These are phyloP conservation scores for Daboia siamensis DNA, from an alignment of 2,113 vertebrate genomes.

Conservation along the genomic window DNA sequence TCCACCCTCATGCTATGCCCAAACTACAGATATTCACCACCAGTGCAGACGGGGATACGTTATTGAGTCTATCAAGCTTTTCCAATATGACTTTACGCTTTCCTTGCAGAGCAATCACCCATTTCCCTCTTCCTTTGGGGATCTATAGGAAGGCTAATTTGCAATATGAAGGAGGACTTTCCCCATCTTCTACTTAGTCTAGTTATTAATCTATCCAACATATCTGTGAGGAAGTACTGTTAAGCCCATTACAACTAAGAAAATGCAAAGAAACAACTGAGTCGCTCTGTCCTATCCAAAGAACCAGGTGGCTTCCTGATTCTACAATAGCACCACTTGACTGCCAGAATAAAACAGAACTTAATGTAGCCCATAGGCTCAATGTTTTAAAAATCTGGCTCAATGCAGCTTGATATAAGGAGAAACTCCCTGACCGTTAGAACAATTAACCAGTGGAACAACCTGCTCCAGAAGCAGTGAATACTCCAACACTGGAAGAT, in stretches of 20 bases:
- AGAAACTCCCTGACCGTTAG: no score
- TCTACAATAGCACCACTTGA: neutral
- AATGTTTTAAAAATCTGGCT: neutral
- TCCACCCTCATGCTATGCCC: no score
- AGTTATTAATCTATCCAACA: neutral
- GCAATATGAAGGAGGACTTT: rapidly evolving
- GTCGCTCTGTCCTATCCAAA: neutral
- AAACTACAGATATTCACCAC: no score
- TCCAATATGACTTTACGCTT: rapidly evolving
- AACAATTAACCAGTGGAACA: no score
- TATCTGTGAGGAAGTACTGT: neutral
- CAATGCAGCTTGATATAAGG: neutral
- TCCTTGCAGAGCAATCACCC: rapidly evolving
- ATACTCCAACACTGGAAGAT: no score
- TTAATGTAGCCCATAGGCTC: neutral
- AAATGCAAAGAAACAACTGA: neutral
- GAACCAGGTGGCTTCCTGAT: neutral
- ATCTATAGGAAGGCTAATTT: neutral
- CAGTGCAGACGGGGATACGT: neutral
- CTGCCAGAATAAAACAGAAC: neutral
- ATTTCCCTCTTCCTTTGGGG: rapidly evolving
- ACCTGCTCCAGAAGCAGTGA: no score
- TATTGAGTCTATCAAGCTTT: rapidly evolving
- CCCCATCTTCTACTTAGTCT: neutral
- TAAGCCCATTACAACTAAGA: neutral